Base-by-base conservation (phyloP, 2,113 vertebrate species). In the Neogobius melanostomus region DNA sequence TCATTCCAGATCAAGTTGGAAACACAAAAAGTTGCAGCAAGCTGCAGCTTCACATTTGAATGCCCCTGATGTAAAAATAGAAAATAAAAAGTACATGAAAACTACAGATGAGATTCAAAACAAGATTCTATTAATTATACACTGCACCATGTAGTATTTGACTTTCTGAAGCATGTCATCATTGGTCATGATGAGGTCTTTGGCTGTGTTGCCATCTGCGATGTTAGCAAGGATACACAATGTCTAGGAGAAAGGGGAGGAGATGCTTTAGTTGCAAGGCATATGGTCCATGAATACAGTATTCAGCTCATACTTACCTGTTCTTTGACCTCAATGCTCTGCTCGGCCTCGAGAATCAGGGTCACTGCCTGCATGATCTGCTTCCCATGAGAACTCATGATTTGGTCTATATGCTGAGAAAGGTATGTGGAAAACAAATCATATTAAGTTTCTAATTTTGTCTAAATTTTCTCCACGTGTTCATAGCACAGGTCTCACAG, bases 331-430 rank as follows among this genome's bases (percentile, higher is more conserved):
- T 99, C 97, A 66, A 95, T 92, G 68, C 94, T 97, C 89, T 98
- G 97, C 76, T 98, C 97, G 42, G 96, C 96, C 87, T 99, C 97
- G 84, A 99, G 92, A 88, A 98, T 99, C 71, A 99, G 94, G n/a
- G 96, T 99, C 85, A 99, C 96, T 0, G 97, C 96, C 91, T 99
- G 98, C 96, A 99, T 98, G 87, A 99, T 98, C 89, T 98, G 97
- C 89, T 98, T 99, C 76, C 98, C 98, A 8, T 98, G 95, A 66
- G 95, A 97, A 79, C 94, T 98, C 96, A 98, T 99, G 91, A 99
- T 97, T 91, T 98, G 97, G 90, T 99, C 98, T 88, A 99, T 99
- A 87, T 98, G 97, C 97, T 99, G 93, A 45, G 21, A 7, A 52
- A 60, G 14, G 12, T 8, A 44, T 60, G 12, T 5, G 28, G 5